Conservation (phyloP, 2,888 invertebrate species). For the Melinopterus prodromus region DNA sequence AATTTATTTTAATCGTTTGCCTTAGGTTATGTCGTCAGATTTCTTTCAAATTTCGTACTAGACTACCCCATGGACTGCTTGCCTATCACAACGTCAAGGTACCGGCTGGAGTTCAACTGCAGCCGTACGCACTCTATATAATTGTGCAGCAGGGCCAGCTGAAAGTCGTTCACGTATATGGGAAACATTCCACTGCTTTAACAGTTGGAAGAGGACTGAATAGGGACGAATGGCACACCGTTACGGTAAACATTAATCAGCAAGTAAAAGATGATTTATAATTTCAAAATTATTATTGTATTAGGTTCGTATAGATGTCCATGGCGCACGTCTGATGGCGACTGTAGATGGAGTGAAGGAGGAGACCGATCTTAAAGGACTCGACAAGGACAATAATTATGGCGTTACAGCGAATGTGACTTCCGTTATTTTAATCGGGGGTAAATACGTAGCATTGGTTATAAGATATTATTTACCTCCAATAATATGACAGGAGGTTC, state of each 20-base stretch:
- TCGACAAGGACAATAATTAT: slow-evolving; percentile 85
- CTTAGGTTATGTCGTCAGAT: slow-evolving; percentile 84
- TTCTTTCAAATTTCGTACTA: slow-evolving; percentile 87
- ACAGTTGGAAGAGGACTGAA: slow-evolving; percentile 89
- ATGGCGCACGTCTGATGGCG: slow-evolving; percentile 83
- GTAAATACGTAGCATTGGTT: slow-evolving; percentile 59
- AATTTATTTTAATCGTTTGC: neutral
- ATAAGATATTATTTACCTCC: too few species aligned
- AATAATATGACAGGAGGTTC: too few species aligned
- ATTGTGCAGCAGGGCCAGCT: slow-evolving; percentile 92
- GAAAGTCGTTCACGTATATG: slow-evolving; percentile 91
- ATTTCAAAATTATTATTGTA: slow-evolving; percentile 5
- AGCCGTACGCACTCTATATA: slow-evolving; percentile 89
- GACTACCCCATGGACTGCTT: slow-evolving; percentile 85
- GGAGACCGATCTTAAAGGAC: slow-evolving; percentile 83
- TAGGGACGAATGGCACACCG: slow-evolving; percentile 90
- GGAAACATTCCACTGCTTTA: slow-evolving; percentile 83
- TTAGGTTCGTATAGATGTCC: slow-evolving; percentile 83
- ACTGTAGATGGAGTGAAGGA: slow-evolving; percentile 84
- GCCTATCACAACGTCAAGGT: slow-evolving; percentile 93
- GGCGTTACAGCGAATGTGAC: slow-evolving; percentile 86
- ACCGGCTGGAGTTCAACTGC: slow-evolving; percentile 78
- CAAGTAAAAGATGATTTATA: neutral
- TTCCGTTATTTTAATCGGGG: slow-evolving; percentile 89
- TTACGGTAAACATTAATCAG: slow-evolving; percentile 66